Conservation (phyloP, 2,888 invertebrate species). For the Brenthis ino region DNA sequence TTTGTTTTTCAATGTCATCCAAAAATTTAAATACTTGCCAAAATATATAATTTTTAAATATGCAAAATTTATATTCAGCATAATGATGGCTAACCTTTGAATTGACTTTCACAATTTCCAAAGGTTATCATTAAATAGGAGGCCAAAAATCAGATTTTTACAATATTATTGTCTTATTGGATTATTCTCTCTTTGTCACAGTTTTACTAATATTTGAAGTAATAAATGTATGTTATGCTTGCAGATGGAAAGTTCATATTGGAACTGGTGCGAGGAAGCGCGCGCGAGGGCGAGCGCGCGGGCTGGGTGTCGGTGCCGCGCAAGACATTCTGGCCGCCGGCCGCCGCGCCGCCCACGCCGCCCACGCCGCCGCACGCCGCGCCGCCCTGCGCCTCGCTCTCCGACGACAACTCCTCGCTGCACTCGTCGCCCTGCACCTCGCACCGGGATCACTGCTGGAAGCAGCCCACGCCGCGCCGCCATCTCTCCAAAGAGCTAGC, state of each 20-base stretch:
- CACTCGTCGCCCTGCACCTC: slow-evolving; percentile 91
- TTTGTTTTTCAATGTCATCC: slow-evolving; percentile 5
- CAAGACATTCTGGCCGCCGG: slow-evolving; percentile 93
- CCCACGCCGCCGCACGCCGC: slow-evolving; percentile 80
- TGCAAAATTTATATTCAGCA: slow-evolving; percentile 2
- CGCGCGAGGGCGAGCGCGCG: slow-evolving; percentile 86
- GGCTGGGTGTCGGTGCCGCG: slow-evolving; percentile 95
- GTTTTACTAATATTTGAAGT: background rate
- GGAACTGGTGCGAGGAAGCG: slow-evolving; percentile 86
- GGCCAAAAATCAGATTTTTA: background rate
- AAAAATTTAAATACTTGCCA: slow-evolving; percentile 8
- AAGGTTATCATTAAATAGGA: slow-evolving; percentile 8
- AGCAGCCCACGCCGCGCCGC: slow-evolving; percentile 89
- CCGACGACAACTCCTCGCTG: slow-evolving; percentile 94
- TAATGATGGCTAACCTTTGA: background rate
- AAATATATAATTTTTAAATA: slow-evolving; percentile 14
- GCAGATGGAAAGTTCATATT: slow-evolving; percentile 95
- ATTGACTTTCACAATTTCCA: slow-evolving; percentile 10
- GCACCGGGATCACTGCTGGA: slow-evolving; percentile 94
- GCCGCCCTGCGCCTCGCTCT: slow-evolving; percentile 86
- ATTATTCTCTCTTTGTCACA: background rate
- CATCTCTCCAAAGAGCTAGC: slow-evolving; percentile 88
- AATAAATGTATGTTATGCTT: slow-evolving; percentile 36
- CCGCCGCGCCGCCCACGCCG: slow-evolving; percentile 86
- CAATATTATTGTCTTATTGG: background rate